Percentiles rank a stretch among this genome's conserved stretches.
These are phyloP conservation scores for Trochalopteron elliotii DNA, from an alignment of 2,113 vertebrate species.

Conservation along the genomic window DNA sequence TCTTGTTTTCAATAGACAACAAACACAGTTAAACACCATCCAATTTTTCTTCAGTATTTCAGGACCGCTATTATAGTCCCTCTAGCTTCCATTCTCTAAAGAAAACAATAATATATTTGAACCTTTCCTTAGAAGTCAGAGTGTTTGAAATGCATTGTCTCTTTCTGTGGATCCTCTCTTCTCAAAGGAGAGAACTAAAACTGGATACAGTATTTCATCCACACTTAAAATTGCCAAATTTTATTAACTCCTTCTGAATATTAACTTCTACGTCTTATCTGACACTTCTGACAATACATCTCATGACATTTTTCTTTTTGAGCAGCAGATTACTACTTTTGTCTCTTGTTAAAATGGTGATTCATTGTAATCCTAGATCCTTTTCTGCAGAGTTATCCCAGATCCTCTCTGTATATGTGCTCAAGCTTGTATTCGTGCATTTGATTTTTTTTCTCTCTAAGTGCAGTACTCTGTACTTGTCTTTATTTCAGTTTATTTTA, in stretches of 20 bases:
- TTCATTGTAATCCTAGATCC: background rate
- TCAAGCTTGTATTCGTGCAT: background rate
- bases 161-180: background rate
- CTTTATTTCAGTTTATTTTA: slow-evolving; percentile 18
- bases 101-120: background rate
- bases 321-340: background rate
- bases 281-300: background rate
- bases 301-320: background rate
- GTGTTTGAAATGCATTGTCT: background rate
- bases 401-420: background rate
- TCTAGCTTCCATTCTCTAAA: background rate
- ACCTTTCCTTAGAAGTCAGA: background rate
- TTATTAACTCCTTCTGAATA: background rate
- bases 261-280: background rate
- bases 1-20: background rate
- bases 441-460: background rate
- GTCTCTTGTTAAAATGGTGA: background rate
- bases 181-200: background rate
- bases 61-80: background rate
- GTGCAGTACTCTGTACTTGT: background rate
- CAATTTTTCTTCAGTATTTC: background rate
- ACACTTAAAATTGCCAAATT: background rate
- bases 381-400: background rate
- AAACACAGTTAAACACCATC: background rate
- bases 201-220: background rate